Conservation (phyloP, 1,140 invertebrate species). For the Hirudo medicinalis region DNA sequence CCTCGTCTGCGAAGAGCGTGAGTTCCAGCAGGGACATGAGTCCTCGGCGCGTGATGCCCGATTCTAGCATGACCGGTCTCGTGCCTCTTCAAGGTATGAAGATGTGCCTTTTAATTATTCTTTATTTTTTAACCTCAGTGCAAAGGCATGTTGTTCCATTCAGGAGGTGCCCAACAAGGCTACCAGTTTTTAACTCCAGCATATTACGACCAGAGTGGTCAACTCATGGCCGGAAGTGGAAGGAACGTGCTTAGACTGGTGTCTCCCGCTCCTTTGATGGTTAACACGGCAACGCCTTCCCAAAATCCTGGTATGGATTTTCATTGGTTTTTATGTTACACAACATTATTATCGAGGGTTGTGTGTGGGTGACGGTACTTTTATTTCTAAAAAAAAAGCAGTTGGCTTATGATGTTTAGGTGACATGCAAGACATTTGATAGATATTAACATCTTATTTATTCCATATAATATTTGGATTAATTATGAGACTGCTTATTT, state of each 20-base stretch:
- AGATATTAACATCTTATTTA: too few relatives aligned
- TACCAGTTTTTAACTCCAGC: constrained; percentile 60
- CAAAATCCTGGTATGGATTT: background rate
- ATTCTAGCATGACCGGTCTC: background rate
- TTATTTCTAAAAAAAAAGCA: too few relatives aligned
- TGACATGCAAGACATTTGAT: too few relatives aligned
- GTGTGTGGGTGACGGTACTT: too few relatives aligned
- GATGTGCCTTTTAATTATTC: constrained; percentile 29
- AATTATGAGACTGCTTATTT: too few relatives aligned
- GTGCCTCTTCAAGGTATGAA: background rate
- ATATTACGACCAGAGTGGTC: constrained; percentile 70
- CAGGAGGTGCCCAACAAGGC: constrained; percentile 36
- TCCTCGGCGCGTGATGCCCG: background rate
- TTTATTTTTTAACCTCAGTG: constrained; percentile 43
- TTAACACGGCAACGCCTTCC: background rate
- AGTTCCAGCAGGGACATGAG: background rate
- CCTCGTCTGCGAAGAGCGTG: background rate
- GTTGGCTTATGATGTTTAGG: too few relatives aligned
- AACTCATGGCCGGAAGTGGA: constrained; percentile 59
- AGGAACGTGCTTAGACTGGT: constrained; percentile 63
- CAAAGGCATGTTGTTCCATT: background rate
- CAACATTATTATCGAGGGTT: too few relatives aligned
- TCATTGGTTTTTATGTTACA: too few relatives aligned
- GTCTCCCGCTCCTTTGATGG: constrained; percentile 66
- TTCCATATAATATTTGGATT: too few relatives aligned